A percentile compares a stretch with the other conserved stretches of the same genome.
Conservation (phyloP, 2,113 vertebrate species). For the Meleagris gallopavo region DNA sequence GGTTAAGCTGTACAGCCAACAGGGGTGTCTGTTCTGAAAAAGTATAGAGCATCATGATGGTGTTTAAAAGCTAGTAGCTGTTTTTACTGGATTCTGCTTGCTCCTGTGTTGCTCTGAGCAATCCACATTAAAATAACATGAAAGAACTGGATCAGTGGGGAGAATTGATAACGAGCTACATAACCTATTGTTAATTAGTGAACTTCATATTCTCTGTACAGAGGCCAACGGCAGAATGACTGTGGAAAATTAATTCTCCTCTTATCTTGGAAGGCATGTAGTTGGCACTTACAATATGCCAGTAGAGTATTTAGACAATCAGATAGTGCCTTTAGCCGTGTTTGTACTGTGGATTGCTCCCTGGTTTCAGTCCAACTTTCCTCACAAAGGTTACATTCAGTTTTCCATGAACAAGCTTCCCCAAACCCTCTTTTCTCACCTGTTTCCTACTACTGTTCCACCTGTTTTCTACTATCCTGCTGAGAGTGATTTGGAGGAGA, state of each 20-base stretch:
- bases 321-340: background rate
- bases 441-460: background rate
- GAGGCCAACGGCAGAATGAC: background rate
- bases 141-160: background rate
- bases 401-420: background rate
- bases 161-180: background rate
- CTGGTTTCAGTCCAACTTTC: constrained; percentile 1
- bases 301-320: background rate
- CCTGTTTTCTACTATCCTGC: background rate
- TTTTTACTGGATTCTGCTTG: background rate
- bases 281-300: background rate
- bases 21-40: background rate
- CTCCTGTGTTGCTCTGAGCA: constrained; percentile 2
- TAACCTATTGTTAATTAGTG: background rate
- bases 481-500: background rate
- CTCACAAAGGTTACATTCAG: background rate
- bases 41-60: background rate
- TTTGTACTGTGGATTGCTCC: background rate
- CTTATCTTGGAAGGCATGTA: constrained; percentile 6
- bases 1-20: background rate
- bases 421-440: background rate
- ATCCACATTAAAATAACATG: background rate
- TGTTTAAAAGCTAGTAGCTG: background rate
- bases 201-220: background rate
- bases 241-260: background rate